Percentiles rank a stretch among this genome's conserved stretches.
These are phyloP conservation scores for Platichthys stellatus DNA, from an alignment of 2,113 vertebrate genomes.

Conservation along the genomic window DNA sequence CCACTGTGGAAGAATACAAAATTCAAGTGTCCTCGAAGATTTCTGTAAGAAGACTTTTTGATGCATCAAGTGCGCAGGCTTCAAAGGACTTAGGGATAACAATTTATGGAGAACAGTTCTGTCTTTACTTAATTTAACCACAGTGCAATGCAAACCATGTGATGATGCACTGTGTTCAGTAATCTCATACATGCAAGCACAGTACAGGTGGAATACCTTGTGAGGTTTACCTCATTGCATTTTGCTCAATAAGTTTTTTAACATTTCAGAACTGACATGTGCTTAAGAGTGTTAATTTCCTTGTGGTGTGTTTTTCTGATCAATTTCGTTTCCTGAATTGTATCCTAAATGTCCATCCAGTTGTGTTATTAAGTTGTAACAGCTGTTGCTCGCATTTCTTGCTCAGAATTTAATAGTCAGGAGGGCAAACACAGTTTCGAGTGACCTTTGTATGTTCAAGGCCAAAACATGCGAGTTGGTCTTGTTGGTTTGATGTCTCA, in stretches of 20 bases:
- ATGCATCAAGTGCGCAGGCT: not conserved
- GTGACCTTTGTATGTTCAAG: not conserved
- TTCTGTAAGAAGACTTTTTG: not conserved
- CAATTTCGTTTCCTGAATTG: not conserved
- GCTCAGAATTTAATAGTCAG: not conserved
- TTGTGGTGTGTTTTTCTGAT: not conserved
- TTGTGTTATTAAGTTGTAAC: not conserved
- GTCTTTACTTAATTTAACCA: not conserved
- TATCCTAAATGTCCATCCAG: not conserved
- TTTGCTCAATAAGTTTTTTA: not conserved
- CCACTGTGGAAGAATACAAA: not conserved
- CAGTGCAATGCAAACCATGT: not conserved
- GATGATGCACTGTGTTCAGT: not conserved
- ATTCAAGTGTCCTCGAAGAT: constrained; percentile 6
- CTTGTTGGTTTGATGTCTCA: constrained; percentile 68
- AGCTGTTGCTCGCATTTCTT: not conserved
- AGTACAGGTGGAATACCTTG: not conserved
- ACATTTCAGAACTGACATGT: too few species aligned
- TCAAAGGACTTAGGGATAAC: not conserved
- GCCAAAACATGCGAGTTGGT: not conserved
- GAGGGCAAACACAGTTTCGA: not conserved
- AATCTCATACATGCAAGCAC: not conserved
- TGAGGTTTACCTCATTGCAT: not conserved
- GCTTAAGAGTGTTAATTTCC: not conserved
- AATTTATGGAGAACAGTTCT: not conserved